Base-by-base conservation (phyloP, 2,888 invertebrate genomes). In the Mythimna loreyi region DNA sequence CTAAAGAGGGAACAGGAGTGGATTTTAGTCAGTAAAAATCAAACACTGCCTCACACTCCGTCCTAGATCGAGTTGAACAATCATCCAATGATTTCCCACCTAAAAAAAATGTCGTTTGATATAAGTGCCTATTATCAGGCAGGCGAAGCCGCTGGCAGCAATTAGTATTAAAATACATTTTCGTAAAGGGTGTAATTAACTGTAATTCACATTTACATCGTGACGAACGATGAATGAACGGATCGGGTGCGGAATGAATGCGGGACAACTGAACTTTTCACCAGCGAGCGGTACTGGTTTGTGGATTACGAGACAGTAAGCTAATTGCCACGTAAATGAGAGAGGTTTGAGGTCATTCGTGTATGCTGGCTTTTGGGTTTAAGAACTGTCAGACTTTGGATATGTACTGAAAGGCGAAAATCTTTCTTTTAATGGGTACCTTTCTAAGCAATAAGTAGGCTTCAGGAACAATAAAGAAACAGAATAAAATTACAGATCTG, bases 151-250 rank as follows among this genome's bases (percentile, higher is more conserved):
- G 6, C 2, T 40, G 5, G 40, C 16, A 40, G 5, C 4, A 1
- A 16, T 13, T 40, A 45, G n/a, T 45, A 8, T 19, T 13, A 16
- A 67, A 23, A 47, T 58, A 50, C 58, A 61, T 71, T 82, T 61
- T 50, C 56, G 57, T 75, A 68, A 77, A 66, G 78, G 28, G 43
- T 78, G 72, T 78, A 78, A 86, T 86, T 82, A 83, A 60, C 62
- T 57, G 74, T 75, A 82, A 82, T 85, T 82, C 82, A 71, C 72
- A 71, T 76, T 67, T 58, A 65, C 75, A 72, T 75, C 76, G 80
- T 79, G 79, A 81, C 80, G 78, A 85, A 82, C 78, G 79, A 81
- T 80, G 78, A 85, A 82, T 82, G 67, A 78, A 78, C 66, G 80
- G 78, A 84, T 83, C 73, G 81, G 72, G 78, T 76, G 63, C 80